phyloP scores from a whole-genome alignment of 2,888 invertebrate species.

The Chloroclysta siterata region DNA sequence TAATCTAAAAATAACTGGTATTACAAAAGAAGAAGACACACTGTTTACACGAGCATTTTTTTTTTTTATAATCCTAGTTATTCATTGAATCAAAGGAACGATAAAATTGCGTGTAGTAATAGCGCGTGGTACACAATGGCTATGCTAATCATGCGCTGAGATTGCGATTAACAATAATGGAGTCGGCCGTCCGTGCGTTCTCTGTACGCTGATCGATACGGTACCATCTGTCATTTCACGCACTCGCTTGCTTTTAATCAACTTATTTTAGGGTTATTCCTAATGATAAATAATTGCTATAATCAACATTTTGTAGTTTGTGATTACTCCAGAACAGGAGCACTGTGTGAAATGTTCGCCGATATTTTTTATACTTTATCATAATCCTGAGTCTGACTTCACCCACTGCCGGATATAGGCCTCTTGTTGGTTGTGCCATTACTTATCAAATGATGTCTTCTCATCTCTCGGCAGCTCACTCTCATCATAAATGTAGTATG shows the following conservation, averaged over 20 bases:
- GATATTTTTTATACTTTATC: no score
- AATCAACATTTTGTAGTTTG: no score
- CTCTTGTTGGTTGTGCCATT: no score
- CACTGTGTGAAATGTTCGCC: no score
- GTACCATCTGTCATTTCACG: constrained; percentile 65
- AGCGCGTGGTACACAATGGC: constrained; percentile 66
- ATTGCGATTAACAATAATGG: constrained; percentile 75
- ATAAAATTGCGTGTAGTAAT: constrained; percentile 51
- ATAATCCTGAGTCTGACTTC: no score
- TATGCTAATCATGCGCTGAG: constrained; percentile 77
- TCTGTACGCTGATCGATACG: constrained; percentile 63
- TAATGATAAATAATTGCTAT: not conserved
- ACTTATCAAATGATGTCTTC: not conserved
- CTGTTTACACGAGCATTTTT: constrained; percentile 5
- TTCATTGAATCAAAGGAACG: constrained; percentile 54
- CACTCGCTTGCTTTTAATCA: constrained; percentile 14
- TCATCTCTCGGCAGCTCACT: no score
- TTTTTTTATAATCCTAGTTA: constrained; percentile 45
- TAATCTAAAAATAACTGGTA: constrained; percentile 10
- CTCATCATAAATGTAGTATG: no score
- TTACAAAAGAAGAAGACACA: constrained; percentile 1
- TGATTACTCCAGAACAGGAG: no score
- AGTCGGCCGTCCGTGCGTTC: constrained; percentile 54
- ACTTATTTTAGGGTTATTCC: not conserved
- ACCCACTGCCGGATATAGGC: no score